phyloP scores from a whole-genome alignment of 2,888 invertebrate species.

The Drosophila melanosoma region DNA sequence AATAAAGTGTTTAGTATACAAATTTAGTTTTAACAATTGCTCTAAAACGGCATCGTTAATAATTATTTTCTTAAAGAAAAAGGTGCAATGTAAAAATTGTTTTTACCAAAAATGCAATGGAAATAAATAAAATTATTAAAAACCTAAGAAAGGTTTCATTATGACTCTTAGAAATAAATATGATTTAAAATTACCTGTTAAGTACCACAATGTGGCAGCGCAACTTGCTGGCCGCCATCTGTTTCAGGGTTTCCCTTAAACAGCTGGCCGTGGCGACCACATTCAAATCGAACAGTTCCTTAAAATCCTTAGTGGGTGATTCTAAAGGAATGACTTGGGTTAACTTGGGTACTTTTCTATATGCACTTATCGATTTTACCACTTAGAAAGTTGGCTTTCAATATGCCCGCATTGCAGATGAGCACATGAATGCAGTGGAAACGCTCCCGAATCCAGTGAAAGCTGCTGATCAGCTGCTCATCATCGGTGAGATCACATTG shows the following conservation, averaged over 20 bases:
- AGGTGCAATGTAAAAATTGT: neutral
- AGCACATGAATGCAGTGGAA: constrained; percentile 83
- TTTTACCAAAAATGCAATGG: neutral
- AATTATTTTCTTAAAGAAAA: neutral
- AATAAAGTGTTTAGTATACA: no score
- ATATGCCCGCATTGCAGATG: constrained; percentile 84
- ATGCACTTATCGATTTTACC: constrained; percentile 53
- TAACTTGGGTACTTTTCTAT: neutral
- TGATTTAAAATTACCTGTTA: constrained; percentile 85
- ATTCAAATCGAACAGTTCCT: constrained; percentile 85
- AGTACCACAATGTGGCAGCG: constrained; percentile 88
- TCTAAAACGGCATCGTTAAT: neutral
- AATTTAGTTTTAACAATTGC: neutral
- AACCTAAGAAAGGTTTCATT: neutral
- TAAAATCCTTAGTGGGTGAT: constrained; percentile 80
- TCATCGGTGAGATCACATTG: constrained; percentile 84
- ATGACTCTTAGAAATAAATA: neutral
- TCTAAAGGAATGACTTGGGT: constrained; percentile 51
- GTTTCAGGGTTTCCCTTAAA: constrained; percentile 86
- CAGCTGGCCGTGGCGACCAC: constrained; percentile 87
- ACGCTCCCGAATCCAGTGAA: constrained; percentile 80
- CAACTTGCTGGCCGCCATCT: constrained; percentile 86
- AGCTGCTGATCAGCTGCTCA: constrained; percentile 75
- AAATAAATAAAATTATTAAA: neutral
- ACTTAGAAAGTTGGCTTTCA: constrained; percentile 82